Percentiles rank a stretch among this genome's conserved stretches.
These are phyloP conservation scores for Eubucco bourcierii DNA, from an alignment of 2,113 vertebrate species.

Conservation along the genomic window DNA sequence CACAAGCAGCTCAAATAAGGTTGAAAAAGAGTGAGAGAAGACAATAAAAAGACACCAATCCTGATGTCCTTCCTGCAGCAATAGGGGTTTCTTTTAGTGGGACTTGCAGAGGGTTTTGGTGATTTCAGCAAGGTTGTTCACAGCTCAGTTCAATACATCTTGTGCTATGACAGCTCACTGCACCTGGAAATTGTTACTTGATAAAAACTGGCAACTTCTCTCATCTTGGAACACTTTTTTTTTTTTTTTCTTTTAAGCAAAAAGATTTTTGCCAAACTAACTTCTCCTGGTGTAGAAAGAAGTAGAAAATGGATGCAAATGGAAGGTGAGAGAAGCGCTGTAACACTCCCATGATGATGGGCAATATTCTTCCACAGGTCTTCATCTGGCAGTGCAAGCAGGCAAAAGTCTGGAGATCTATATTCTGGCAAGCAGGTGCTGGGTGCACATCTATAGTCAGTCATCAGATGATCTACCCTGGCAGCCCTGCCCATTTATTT, in stretches of 20 bases:
- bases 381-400: background rate
- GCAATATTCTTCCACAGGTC: background rate
- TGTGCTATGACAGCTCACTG: slow-evolving; percentile 44
- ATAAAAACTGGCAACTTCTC: slow-evolving; percentile 15
- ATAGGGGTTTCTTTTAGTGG: background rate
- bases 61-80: background rate
- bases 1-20: background rate
- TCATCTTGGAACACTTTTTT: background rate
- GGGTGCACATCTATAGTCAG: fast-evolving
- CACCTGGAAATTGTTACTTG: slow-evolving; percentile 56
- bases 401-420: background rate
- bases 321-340: background rate
- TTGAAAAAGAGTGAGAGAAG: background rate
- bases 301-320: background rate
- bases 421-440: background rate
- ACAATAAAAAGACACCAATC: background rate
- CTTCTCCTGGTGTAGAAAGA: background rate
- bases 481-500: background rate
- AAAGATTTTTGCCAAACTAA: background rate
- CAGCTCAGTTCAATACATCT: background rate
- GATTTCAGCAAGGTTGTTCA: slow-evolving; percentile 22
- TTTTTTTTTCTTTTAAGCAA: background rate
- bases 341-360: background rate
- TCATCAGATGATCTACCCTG: background rate
- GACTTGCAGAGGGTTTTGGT: slow-evolving; percentile 5